phyloP scores from a whole-genome alignment of 2,797 vertebrate species.

The Bryconaethiops microstoma region DNA sequence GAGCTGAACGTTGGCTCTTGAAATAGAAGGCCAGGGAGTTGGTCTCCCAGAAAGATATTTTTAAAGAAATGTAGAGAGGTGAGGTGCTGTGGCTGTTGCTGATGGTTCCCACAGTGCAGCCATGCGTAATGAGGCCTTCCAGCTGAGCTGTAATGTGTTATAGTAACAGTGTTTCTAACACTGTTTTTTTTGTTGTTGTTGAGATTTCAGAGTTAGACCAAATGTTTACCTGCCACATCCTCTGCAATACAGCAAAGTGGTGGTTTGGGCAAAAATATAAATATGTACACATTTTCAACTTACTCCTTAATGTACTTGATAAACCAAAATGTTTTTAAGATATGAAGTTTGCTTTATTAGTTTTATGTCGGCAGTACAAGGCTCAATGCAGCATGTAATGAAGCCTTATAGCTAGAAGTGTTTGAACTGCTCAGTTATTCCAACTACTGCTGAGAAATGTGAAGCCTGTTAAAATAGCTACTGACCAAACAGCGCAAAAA shows the following conservation, averaged over 20 bases:
- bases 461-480: too few relatives aligned
- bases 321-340: too few relatives aligned
- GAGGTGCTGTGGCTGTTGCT: neutral
- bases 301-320: too few relatives aligned
- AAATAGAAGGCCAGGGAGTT: conserved; percentile 28
- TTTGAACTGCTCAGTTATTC: too few relatives aligned
- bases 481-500: too few relatives aligned
- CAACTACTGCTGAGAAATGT: too few relatives aligned
- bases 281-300: neutral
- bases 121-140: neutral
- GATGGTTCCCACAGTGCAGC: neutral
- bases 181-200: neutral
- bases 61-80: neutral
- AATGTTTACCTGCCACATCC: conserved; percentile 9
- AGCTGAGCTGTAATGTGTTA: conserved; percentile 4
- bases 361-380: neutral
- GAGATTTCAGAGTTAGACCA: neutral
- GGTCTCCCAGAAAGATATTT: neutral
- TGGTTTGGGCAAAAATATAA: neutral
- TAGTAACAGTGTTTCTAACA: neutral
- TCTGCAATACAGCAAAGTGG: neutral
- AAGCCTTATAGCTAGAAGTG: too few relatives aligned
- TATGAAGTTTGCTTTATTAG: neutral
- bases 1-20: conserved; percentile 3
- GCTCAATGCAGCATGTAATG: too few relatives aligned